phyloP scores from a whole-genome alignment of 2,113 vertebrate genomes.

The Fulica atra region DNA sequence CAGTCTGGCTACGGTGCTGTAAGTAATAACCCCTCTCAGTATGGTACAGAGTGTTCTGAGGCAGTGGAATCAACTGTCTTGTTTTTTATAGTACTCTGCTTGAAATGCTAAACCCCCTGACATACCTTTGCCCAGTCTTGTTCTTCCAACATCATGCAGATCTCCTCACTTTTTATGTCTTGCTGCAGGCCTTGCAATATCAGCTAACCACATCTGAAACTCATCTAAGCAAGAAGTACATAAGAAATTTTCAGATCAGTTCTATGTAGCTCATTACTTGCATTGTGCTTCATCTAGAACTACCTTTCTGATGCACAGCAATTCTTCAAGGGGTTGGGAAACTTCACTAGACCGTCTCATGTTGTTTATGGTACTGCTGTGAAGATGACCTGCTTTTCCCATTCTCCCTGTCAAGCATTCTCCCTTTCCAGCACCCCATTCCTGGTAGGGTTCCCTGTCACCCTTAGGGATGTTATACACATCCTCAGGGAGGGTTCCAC shows the following conservation, averaged over 20 bases:
- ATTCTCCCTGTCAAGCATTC: neutral
- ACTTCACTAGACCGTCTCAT: neutral
- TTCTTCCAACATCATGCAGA: neutral
- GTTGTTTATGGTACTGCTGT: neutral
- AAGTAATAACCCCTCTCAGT: neutral
- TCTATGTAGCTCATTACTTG: neutral
- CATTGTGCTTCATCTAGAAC: neutral
- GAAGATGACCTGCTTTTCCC: neutral
- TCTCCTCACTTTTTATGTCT: neutral
- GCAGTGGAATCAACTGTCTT: neutral
- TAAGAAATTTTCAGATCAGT: neutral
- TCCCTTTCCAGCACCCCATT: neutral
- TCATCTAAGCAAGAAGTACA: neutral
- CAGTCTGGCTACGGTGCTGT: neutral
- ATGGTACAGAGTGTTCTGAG: neutral
- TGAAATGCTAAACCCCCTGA: neutral
- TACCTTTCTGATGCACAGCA: neutral
- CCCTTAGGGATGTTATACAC: neutral
- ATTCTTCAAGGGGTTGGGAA: neutral
- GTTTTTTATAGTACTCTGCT: neutral
- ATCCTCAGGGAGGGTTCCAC: neutral
- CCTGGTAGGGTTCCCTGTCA: neutral
- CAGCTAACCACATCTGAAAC: neutral
- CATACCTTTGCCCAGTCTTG: neutral
- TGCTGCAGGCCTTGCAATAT: neutral